phyloP scores from a whole-genome alignment of 2,888 invertebrate species.

The Eupithecia subumbrata region DNA sequence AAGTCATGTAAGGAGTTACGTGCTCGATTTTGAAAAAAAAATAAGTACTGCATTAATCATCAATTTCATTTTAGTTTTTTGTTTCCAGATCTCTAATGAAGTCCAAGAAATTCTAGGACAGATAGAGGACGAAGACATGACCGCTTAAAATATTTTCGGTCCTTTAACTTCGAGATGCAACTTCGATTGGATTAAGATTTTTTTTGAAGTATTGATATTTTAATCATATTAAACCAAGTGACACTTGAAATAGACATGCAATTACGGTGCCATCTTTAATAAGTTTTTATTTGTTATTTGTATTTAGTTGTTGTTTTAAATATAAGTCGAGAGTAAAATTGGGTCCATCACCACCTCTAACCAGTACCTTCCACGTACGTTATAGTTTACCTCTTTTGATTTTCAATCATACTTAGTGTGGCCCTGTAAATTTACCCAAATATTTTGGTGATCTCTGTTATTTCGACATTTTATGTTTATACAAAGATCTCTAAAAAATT shows the following conservation, averaged over 20 bases:
- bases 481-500: conserved; percentile 48
- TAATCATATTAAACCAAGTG: conserved; percentile 2
- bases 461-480: conserved; percentile 28
- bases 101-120: conserved; percentile 54
- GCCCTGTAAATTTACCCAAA: not conserved
- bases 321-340: not conserved
- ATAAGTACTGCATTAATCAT: too few species aligned
- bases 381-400: not conserved
- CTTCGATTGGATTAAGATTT: not conserved
- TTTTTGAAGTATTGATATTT: not conserved
- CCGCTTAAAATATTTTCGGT: conserved; percentile 10
- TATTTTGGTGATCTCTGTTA: conserved; percentile 32
- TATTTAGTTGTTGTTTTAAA: not conserved
- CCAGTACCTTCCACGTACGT: not conserved
- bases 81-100: conserved; percentile 54
- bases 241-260: not conserved
- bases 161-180: not conserved
- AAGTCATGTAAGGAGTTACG: too few species aligned
- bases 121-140: conserved; percentile 44
- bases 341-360: not conserved
- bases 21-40: too few species aligned
- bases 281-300: conserved; percentile 1
- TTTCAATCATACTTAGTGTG: not conserved
- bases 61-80: not conserved
- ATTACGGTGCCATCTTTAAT: not conserved